Base-by-base conservation (phyloP, 2,113 vertebrate species). In the crab-eating macaque (Macaca fascicularis) region DNA sequence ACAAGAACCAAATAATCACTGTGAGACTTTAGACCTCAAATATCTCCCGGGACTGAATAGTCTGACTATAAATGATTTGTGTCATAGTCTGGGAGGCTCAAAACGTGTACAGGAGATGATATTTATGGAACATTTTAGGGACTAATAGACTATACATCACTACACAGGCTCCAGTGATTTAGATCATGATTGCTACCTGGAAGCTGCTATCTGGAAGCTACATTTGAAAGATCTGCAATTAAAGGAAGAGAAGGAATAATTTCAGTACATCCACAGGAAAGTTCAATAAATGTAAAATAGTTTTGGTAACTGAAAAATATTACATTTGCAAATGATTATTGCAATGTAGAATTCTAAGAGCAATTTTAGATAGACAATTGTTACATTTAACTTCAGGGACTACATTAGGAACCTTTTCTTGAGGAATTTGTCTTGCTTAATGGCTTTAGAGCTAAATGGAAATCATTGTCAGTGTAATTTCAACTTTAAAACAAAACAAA, bases 271-370 rank as follows among this genome's bases (percentile, higher is more conserved):
- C 50, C 20, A 84, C n/a, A 48, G 43, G 35, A 52, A 83, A 83
- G 16, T 75, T 96, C 4, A 84, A 6, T 38, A 32, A 81, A 57
- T 38, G 40, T 35, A 69, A 84, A 70, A 74, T 59, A 57, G 20
- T 64, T 61, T 86, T 67, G 19, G 16, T 55, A 67, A 78, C 27
- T 32, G 50, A 89, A 1, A 78, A 50, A 83, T 94, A 48, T 59
- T 70, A 92, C n/a, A 70, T 88, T 83, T 94, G 16, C 48, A 88
- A 88, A 23, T 78, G n/a, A 78, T 78, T 78, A 81, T n/a, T 92
- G 23, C 1, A 43, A 32, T 43, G 13, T 38, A 85, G 48, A 70
- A 86, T 27, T 76, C 30, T 69, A 86, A 57, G 19, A 20, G 19
- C 4, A 86, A 59, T 85, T 97, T 92, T 75, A 78, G 90, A n/a